Evolutionary conservation across 2,797 vertebrate species (phyloP).

Genomic region (Eleutherodactylus coqui): DNA sequence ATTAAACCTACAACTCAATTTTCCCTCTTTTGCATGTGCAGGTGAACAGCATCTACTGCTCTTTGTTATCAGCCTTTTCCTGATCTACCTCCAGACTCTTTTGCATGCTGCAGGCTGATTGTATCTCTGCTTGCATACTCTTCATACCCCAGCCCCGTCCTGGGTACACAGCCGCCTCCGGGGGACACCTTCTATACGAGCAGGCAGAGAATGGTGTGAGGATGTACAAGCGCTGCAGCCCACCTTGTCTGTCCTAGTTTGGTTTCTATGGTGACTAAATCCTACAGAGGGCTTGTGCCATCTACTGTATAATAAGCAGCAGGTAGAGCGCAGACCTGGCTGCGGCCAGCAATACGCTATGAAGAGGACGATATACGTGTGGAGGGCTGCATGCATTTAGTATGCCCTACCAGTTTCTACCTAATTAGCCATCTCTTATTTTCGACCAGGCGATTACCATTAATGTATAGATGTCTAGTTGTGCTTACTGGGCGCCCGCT

Average conservation of each 20-base stretch:
- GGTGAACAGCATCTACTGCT: too few species aligned
- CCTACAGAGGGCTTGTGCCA: slow-evolving; percentile 24
- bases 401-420: not conserved
- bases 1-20: too few species aligned
- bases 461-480: too few species aligned
- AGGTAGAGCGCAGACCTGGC: slow-evolving; percentile 23
- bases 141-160: not conserved
- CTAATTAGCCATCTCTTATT: not conserved
- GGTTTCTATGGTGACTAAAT: slow-evolving; percentile 56
- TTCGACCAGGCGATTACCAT: too few species aligned
- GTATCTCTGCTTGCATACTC: too few species aligned
- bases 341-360: not conserved
- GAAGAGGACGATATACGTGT: not conserved
- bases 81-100: too few species aligned
- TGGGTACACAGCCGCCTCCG: not conserved
- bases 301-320: slow-evolving; percentile 31
- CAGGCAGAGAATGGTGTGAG: slow-evolving; percentile 1
- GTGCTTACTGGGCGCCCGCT: too few species aligned
- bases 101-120: too few species aligned
- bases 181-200: not conserved
- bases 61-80: too few species aligned
- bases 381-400: not conserved
- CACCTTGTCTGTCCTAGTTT: slow-evolving; percentile 50
- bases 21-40: too few species aligned
- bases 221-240: not conserved